Evolutionary conservation across 2,797 vertebrate species (phyloP).

Genomic region (Xenopus petersii): DNA sequence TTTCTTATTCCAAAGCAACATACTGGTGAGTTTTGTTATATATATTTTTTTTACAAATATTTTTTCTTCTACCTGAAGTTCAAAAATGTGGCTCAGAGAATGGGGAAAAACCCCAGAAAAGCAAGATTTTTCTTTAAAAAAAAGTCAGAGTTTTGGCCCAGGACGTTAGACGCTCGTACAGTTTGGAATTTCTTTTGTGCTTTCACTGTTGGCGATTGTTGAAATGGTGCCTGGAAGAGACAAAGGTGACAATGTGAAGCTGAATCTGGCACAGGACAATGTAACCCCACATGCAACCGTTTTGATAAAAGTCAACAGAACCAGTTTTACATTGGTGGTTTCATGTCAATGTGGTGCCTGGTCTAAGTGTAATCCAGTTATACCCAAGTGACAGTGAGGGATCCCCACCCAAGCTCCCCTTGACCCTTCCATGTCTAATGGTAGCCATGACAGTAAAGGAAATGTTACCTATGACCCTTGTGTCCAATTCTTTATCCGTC

Average conservation of each 20-base stretch:
- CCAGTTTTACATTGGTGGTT: no score
- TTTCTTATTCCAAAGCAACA: not conserved
- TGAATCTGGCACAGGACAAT: not conserved
- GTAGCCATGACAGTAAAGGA: no score
- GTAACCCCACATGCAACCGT: no score
- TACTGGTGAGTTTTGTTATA: conserved; percentile 11
- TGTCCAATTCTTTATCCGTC: conserved; percentile 89
- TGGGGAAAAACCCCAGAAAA: conserved; percentile 59
- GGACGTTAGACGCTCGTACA: conserved; percentile 90
- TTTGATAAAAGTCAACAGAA: no score
- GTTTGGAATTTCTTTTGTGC: conserved; percentile 99
- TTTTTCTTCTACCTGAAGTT: conserved; percentile 46
- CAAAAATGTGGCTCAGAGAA: conserved; percentile 67
- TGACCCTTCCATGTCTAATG: no score
- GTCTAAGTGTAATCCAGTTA: no score
- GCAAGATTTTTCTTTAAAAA: conserved; percentile 61
- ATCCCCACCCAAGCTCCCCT: no score
- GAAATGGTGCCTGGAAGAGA: conserved; percentile 80
- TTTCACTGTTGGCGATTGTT: conserved; percentile 85
- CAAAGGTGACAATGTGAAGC: not conserved
- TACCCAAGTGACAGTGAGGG: no score
- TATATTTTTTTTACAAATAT: conserved; percentile 37
- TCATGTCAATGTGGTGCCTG: no score
- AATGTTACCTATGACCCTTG: conserved; percentile 80
- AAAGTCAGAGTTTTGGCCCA: conserved; percentile 46